These are phyloP conservation scores for Parasteatoda lunata DNA, from an alignment of 2,888 invertebrate genomes.

Conservation along the genomic window DNA sequence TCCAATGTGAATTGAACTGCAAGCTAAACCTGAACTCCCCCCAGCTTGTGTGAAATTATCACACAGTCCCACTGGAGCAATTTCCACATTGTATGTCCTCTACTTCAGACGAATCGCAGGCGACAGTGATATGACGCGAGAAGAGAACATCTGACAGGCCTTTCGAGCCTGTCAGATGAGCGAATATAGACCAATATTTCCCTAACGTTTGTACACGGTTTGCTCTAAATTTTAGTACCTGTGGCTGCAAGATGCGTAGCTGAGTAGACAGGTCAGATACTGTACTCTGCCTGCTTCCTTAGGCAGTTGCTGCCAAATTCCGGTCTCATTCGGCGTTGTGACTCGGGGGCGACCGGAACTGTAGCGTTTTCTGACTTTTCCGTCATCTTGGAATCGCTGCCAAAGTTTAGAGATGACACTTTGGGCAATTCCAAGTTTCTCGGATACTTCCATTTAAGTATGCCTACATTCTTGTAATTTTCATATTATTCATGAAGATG, in stretches of 20 bases:
- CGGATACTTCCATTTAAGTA: no score
- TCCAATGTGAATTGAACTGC: neutral
- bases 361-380: no score
- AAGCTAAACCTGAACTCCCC: slow-evolving; percentile 8
- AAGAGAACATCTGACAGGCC: slow-evolving; percentile 17
- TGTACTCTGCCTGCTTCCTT: slow-evolving; percentile 4
- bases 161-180: no score
- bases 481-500: no score
- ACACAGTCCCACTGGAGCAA: neutral
- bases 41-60: slow-evolving; percentile 8
- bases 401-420: no score
- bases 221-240: neutral
- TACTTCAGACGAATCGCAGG: slow-evolving; percentile 10
- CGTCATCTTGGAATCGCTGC: no score
- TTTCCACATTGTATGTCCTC: slow-evolving; percentile 7
- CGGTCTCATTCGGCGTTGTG: neutral
- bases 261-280: neutral
- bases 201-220: neutral
- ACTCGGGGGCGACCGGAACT: no score
- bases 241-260: no score
- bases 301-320: neutral
- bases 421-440: no score
- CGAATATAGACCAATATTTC: neutral
- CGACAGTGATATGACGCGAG: slow-evolving; percentile 17
- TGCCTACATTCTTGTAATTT: no score